Evolutionary conservation across 1,140 invertebrate genomes (phyloP), one percentile per base, ranked within the genome.

Genomic region (Carposina sasakii): DNA sequence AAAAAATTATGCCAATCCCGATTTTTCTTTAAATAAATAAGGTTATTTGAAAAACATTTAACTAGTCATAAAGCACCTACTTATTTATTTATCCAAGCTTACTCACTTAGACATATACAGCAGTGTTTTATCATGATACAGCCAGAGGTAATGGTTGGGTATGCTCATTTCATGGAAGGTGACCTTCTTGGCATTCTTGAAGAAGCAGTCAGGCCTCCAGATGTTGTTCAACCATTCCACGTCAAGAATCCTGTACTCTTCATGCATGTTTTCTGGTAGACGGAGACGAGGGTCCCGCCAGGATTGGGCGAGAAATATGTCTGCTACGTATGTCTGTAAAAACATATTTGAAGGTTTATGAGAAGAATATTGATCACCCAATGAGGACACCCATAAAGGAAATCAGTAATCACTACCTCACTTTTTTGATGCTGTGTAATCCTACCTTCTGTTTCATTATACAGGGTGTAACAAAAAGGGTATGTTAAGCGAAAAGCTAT

Each of bases 101-200:
- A 78, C 89, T 89, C 86, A 94, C 92, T 96, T 96, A 17, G 93
- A 94, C 94, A 96, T 96, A 73, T 96, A 96, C 17, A 96, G 88
- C 42, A 96, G 75, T 0, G 94, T 96, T 76, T 96, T 96, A 67
- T 96, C 94, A 70, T 95, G 93, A 71, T 96, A 96, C 30, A 96
- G 74, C 94, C 94, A 96, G 2, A 96, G 85, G 82, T 96, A 96
- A 79, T 97, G 95, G 81, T 96, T 97, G 0, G 95, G 94, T 76
- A 97, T 95, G 68, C 93, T 96, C 94, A 97, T 97, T 85, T 96
- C 94, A 59, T 96, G 94, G 62, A 96, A 96, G 1, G 94, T 96
- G 19, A 97, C 94, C 74, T 94, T 94, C 75, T 96, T 96, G 26
- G 95, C 94, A 75, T 96, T 96, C 84, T 96, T 96, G 73, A 96